Base-by-base conservation (phyloP, 2,888 invertebrate genomes). In the Synergus japonicus region DNA sequence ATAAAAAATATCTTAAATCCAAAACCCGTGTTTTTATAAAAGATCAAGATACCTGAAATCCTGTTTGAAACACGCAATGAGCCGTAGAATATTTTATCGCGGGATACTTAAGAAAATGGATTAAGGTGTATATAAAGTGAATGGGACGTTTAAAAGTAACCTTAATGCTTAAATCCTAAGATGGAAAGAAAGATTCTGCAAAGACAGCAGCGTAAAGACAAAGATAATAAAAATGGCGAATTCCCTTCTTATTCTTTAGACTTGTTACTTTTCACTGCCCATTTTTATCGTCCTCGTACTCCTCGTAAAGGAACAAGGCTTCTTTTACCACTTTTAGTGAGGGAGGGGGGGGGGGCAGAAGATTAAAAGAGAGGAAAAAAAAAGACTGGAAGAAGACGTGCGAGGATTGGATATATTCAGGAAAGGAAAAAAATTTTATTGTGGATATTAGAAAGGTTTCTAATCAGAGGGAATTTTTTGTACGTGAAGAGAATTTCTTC, bases 211-310 rank as follows among this genome's bases (percentile, higher is more conserved):
- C 41, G 49, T 46, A 54, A 73, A 63, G 54, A 65, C 69, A 65
- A 49, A 44, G 76, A 73, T 77, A 79, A 82, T 80, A 77, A 80
- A 82, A 82, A 80, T 80, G 73, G 77, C 77, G 67, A 76, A 64
- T 66, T 78, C 63, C 46, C 69, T 54, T 37, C 69, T 73, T 54
- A 54, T 37, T 73, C 73, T 54, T 73, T 54, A 10, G 86, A 86
- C 85, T 86, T 86, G 86, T 87, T 86, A 84, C 86, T 85, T 89
- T 89, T 90, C 87, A 88, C 85, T 87, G 85, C 84, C 85, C 87
- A 90, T 89, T 90, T 90, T 90, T 90, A 90, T 88, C 85, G 81
- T 66, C 81, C 82, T 80, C 81, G 84, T 65, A 76, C 77, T 83
- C 80, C 78, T 84, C 88, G 85, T 89, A 88, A 87, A 88, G 73